phyloP scores from a whole-genome alignment of 2,888 invertebrate genomes.

The Perithous albicinctus region DNA sequence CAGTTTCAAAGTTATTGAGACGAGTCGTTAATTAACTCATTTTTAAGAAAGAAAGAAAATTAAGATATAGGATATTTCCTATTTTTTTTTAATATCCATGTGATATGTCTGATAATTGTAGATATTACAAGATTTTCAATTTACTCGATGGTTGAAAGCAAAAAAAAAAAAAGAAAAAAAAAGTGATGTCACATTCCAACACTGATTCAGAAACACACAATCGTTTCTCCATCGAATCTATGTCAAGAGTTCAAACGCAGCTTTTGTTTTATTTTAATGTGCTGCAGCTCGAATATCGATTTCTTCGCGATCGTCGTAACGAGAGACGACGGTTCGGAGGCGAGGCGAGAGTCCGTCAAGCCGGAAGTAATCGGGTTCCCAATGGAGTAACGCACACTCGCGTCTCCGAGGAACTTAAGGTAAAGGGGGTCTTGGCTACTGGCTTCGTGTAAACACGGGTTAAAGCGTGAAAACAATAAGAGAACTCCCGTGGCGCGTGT shows the following conservation, averaged over 20 bases:
- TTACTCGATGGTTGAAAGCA: too few relatives aligned
- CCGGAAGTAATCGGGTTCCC: slow-evolving; percentile 65
- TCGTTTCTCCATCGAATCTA: neutral
- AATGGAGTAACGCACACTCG: slow-evolving; percentile 47
- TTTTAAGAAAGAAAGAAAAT: too few relatives aligned
- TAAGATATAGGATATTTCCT: too few relatives aligned
- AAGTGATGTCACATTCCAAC: neutral
- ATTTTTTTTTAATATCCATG: too few relatives aligned
- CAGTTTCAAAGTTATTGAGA: neutral
- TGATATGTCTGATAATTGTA: too few relatives aligned
- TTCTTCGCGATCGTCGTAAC: slow-evolving; percentile 60
- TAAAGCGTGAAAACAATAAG: slow-evolving; percentile 68
- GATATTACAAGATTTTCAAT: too few relatives aligned
- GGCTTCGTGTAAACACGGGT: slow-evolving; percentile 63
- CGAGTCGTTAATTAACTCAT: too few relatives aligned
- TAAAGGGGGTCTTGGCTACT: slow-evolving; percentile 47
- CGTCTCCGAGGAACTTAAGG: slow-evolving; percentile 28
- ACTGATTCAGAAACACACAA: neutral
- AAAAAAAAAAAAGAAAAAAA: neutral
- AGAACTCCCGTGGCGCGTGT: slow-evolving; percentile 61
- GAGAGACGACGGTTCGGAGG: slow-evolving; percentile 17
- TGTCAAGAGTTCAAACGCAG: slow-evolving; percentile 6
- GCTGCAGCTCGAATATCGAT: slow-evolving; percentile 49
- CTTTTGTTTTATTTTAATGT: slow-evolving; percentile 28
- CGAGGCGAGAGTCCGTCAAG: slow-evolving; percentile 41